Evolutionary conservation across 2,888 invertebrate genomes (phyloP).

Genomic region (Dolomedes plantarius): DNA sequence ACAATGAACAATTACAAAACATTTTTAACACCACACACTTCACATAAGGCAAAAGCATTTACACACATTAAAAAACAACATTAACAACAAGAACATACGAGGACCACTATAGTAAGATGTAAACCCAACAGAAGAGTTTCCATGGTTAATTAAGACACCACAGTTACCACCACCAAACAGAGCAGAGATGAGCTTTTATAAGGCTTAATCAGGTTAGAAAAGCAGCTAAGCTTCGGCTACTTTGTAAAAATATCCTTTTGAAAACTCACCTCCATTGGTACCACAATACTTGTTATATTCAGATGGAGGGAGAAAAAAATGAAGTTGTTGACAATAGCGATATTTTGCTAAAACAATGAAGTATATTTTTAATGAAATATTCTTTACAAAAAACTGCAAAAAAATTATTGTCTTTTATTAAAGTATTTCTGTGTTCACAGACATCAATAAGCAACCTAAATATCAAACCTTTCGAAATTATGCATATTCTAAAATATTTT

Average conservation of each 20-base stretch:
- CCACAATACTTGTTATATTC: constrained; percentile 49
- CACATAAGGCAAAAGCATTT: too few species aligned
- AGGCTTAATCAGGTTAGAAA: not conserved
- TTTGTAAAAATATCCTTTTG: not conserved
- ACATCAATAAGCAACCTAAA: too few species aligned
- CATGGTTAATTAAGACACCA: not conserved
- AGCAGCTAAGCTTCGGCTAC: not conserved
- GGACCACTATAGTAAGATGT: not conserved
- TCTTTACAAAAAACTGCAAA: not conserved
- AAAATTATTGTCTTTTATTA: too few species aligned
- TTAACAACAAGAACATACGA: not conserved
- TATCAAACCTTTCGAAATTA: too few species aligned
- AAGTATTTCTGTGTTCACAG: too few species aligned
- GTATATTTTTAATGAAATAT: not conserved
- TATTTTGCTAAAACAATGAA: constrained; percentile 45
- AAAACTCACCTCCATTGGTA: constrained; percentile 46
- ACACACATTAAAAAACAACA: not conserved
- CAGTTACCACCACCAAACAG: not conserved
- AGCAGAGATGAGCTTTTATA: not conserved
- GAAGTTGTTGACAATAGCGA: constrained; percentile 62
- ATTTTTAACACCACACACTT: too few species aligned
- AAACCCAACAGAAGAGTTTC: constrained; percentile 33
- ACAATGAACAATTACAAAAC: too few species aligned
- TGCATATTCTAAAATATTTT: too few species aligned
- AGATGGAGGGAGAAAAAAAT: constrained; percentile 55